Conservation (phyloP, 2,113 vertebrate genomes). For the Antennarius striatus region DNA sequence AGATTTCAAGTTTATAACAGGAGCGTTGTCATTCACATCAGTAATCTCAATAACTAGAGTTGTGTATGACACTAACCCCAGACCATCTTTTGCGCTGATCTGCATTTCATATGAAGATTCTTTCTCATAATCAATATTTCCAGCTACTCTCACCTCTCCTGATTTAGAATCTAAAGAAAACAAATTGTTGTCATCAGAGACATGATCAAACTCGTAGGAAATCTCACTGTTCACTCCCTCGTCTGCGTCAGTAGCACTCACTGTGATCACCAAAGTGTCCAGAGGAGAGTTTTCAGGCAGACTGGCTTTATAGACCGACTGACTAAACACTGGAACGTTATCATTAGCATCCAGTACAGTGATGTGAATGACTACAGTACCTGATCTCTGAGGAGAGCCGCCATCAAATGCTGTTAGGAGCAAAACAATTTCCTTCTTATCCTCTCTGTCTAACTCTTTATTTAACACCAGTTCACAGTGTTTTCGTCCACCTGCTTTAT, state of each 20-base stretch:
- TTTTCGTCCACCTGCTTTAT: slow-evolving; percentile 34
- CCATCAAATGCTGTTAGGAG: slow-evolving; percentile 67
- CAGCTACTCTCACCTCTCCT: slow-evolving; percentile 72
- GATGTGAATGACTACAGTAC: slow-evolving; percentile 60
- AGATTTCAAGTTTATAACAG: slow-evolving; percentile 75
- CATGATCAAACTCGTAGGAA: slow-evolving; percentile 76
- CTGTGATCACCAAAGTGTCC: slow-evolving; percentile 52
- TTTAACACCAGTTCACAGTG: slow-evolving; percentile 58
- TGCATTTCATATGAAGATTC: slow-evolving; percentile 71
- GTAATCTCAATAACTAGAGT: slow-evolving; percentile 67
- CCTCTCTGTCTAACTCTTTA: slow-evolving; percentile 59
- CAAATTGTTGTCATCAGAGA: slow-evolving; percentile 61
- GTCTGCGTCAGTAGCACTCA: slow-evolving; percentile 81
- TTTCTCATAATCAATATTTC: slow-evolving; percentile 76
- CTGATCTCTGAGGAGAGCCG: slow-evolving; percentile 62
- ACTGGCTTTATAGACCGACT: slow-evolving; percentile 62
- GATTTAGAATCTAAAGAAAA: slow-evolving; percentile 70
- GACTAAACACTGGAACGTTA: slow-evolving; percentile 73
- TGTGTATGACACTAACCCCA: slow-evolving; percentile 64
- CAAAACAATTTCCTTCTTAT: slow-evolving; percentile 65
- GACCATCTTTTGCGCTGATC: slow-evolving; percentile 76
- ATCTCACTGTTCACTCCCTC: slow-evolving; percentile 54
- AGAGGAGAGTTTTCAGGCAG: slow-evolving; percentile 52
- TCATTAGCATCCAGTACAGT: slow-evolving; percentile 73
- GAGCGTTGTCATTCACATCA: slow-evolving; percentile 82